Conservation (phyloP, 1,140 invertebrate species). For the Drosophila triauraria region DNA sequence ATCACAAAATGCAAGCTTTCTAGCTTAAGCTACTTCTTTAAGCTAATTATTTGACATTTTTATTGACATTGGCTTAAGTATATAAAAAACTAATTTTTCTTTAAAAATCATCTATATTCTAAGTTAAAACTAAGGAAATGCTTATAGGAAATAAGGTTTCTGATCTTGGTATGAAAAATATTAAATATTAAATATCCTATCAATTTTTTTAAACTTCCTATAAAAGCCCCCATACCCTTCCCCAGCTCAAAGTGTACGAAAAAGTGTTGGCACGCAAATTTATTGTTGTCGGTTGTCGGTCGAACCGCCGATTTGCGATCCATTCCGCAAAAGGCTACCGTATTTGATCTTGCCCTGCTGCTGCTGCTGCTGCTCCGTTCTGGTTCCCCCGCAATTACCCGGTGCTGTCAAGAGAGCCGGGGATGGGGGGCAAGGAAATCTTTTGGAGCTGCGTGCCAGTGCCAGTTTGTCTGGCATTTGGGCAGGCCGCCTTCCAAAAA, state of each 20-base stretch:
- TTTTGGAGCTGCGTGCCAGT: conserved; percentile 62
- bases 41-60: no score
- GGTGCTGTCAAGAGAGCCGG: conserved; percentile 4
- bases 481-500: conserved; percentile 75
- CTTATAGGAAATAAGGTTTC: no score
- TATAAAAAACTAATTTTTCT: no score
- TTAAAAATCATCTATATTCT: no score
- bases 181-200: no score
- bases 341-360: conserved; percentile 60
- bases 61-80: no score
- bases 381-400: conserved; percentile 19
- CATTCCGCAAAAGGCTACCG: conserved; percentile 77
- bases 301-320: conserved; percentile 58
- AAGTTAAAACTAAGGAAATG: no score
- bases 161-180: no score
- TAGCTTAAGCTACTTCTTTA: no score
- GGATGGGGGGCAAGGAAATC: background rate
- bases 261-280: conserved; percentile 82
- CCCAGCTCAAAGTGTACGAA: conserved; percentile 5
- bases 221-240: conserved; percentile 38
- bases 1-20: no score
- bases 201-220: background rate
- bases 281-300: conserved; percentile 72
- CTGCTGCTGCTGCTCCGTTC: background rate
- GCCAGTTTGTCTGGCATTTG: conserved; percentile 78